Conservation (phyloP, 2,888 invertebrate species). For the Agonopterix subpropinquella region DNA sequence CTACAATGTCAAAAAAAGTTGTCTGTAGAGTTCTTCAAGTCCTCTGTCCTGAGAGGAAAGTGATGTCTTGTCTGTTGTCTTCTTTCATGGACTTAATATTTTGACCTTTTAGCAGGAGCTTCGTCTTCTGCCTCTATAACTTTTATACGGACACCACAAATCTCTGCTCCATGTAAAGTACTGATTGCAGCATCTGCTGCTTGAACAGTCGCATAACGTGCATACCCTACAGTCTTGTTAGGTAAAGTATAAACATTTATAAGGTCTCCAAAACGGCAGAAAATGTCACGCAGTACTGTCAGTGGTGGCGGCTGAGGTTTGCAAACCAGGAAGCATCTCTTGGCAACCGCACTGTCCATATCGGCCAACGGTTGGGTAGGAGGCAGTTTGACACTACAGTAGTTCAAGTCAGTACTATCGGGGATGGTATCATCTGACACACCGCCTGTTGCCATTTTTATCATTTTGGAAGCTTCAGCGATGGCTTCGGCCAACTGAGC, state of each 20-base stretch:
- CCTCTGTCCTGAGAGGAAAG: slow-evolving; percentile 6
- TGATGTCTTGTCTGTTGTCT: slow-evolving; percentile 19
- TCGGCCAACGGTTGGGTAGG: slow-evolving; percentile 81
- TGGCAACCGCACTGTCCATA: slow-evolving; percentile 79
- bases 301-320: slow-evolving; percentile 82
- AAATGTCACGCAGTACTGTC: slow-evolving; percentile 88
- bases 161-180: slow-evolving; percentile 87
- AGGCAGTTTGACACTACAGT: slow-evolving; percentile 83
- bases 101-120: slow-evolving; percentile 37
- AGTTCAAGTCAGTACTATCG: slow-evolving; percentile 50
- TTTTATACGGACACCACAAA: slow-evolving; percentile 90
- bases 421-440: slow-evolving; percentile 30
- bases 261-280: slow-evolving; percentile 92
- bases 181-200: slow-evolving; percentile 85
- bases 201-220: slow-evolving; percentile 85
- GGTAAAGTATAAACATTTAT: slow-evolving; percentile 93
- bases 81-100: slow-evolving; percentile 17
- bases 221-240: slow-evolving; percentile 95
- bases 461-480: slow-evolving; percentile 84
- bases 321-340: slow-evolving; percentile 81
- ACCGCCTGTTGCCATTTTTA: slow-evolving; percentile 78
- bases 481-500: slow-evolving; percentile 83
- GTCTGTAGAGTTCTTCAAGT: not conserved
- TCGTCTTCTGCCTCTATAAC: slow-evolving; percentile 91
- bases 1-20: not conserved